Base-by-base conservation (phyloP, 2,797 vertebrate genomes). In the Helicolenus hilgendorfi region DNA sequence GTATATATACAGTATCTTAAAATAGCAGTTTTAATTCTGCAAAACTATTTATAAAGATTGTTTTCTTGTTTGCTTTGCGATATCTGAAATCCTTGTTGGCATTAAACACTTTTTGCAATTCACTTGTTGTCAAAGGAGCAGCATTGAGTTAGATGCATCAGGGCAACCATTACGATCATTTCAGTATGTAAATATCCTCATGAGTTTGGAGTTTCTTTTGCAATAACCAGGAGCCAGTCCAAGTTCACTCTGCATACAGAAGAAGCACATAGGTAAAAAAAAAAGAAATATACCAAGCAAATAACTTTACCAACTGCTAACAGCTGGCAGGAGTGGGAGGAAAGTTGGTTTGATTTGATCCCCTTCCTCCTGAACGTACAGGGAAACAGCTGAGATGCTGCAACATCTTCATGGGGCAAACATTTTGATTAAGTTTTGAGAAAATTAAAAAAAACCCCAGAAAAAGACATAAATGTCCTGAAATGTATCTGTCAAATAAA, bases 81-180 rank as follows among this genome's bases (percentile, higher is more conserved):
- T 93, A 92, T 96, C 90, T 92, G 29, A 92, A 94, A 95, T 94
- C 90, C 89, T 85, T 90, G 86, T 86, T 81, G 81, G 88, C 65
- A 73, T 86, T 81, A 87, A 91, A 89, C 76, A 38, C 68, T 89
- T 91, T 94, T 83, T 88, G 64, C 78, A 89, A 83, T 94, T 95
- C 91, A 86, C 71, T 87, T 53, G 4, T 70, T 89, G 88, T 94
- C 92, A 94, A 76, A 91, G 59, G 45, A 85, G 85, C 71, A 79
- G 65, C 65, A 79, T 79, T 77, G 86, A 88, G 81, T 89, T 80
- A 7, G 74, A 70, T 59, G 72, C 81, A 91, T 92, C 78, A 67
- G 63, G 36, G 73, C 53, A 62, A 27, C 65, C 77, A 87, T 45
- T 87, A 83, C 85, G 74, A 87, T 87, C 41, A 81, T 85, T 58